phyloP scores from a whole-genome alignment of 2,888 invertebrate species.

The Acleris sparsana region DNA sequence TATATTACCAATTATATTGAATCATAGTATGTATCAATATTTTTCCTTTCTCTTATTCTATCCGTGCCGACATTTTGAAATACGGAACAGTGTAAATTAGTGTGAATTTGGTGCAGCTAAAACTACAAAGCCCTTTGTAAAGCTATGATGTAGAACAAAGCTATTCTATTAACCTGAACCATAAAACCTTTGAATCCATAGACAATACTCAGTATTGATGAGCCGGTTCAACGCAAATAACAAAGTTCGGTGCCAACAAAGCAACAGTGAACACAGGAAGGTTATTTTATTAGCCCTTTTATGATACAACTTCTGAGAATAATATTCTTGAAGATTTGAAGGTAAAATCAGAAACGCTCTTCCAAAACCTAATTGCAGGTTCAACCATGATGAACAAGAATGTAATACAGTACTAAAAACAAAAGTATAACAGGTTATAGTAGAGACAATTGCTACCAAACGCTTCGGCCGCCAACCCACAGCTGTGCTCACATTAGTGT shows the following conservation, averaged over 20 bases:
- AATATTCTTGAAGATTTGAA: not conserved
- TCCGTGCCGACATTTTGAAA: not conserved
- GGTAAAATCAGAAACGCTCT: too few relatives aligned
- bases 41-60: slow-evolving; percentile 2
- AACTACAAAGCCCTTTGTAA: slow-evolving; percentile 15
- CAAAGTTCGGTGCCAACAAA: not conserved
- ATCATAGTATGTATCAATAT: not conserved
- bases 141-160: slow-evolving; percentile 17
- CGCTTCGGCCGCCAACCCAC: slow-evolving; percentile 48
- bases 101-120: slow-evolving; percentile 13
- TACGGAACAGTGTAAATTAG: not conserved
- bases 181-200: slow-evolving; percentile 5
- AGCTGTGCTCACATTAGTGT: slow-evolving; percentile 48
- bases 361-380: too few relatives aligned
- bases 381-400: not conserved
- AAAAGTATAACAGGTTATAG: not conserved
- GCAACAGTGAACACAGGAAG: slow-evolving; percentile 5
- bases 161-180: not conserved
- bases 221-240: slow-evolving; percentile 15
- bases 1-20: too few relatives aligned
- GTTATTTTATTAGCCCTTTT: not conserved
- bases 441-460: slow-evolving; percentile 26
- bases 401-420: not conserved
- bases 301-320: not conserved
- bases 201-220: slow-evolving; percentile 8